A percentile compares a stretch with the other conserved stretches of the same genome.
Evolutionary conservation across 2,113 vertebrate genomes (phyloP).

Genomic region (Solea senegalensis): DNA sequence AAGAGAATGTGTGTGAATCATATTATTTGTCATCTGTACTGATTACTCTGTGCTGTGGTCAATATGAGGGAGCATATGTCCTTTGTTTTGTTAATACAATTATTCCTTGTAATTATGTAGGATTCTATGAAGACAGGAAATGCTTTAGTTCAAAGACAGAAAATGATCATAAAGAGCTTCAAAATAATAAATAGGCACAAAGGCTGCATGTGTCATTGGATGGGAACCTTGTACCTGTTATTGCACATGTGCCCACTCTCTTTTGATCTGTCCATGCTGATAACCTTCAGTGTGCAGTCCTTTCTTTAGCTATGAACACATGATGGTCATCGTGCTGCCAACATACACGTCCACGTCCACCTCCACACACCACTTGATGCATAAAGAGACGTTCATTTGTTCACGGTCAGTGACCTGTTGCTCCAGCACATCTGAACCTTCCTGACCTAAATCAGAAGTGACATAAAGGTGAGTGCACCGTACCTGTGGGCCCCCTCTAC

Average conservation of each 20-base stretch:
- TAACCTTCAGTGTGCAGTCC: conserved; percentile 3
- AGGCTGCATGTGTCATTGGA: neutral
- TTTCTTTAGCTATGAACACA: neutral
- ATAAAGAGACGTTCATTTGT: conserved; percentile 34
- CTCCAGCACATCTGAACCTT: conserved; percentile 24
- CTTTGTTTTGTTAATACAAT: too few species aligned
- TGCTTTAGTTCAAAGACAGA: too few species aligned
- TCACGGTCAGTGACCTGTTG: conserved; percentile 57
- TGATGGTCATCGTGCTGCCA: neutral
- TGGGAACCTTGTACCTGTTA: neutral
- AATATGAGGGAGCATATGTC: too few species aligned
- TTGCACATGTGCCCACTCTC: neutral
- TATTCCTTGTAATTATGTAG: too few species aligned
- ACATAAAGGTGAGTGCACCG: conserved; percentile 68
- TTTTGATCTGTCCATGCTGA: neutral
- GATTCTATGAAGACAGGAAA: too few species aligned
- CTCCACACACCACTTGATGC: conserved; percentile 7
- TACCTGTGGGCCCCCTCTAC: conserved; percentile 63
- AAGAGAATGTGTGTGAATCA: too few species aligned
- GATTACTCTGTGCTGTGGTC: too few species aligned
- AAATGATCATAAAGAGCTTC: too few species aligned
- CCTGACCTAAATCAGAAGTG: conserved; percentile 69
- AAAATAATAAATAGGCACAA: too few species aligned
- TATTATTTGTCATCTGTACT: too few species aligned
- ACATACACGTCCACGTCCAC: conserved; percentile 21